Conservation (phyloP, 1,140 invertebrate species). For the Dysdera silvatica region DNA sequence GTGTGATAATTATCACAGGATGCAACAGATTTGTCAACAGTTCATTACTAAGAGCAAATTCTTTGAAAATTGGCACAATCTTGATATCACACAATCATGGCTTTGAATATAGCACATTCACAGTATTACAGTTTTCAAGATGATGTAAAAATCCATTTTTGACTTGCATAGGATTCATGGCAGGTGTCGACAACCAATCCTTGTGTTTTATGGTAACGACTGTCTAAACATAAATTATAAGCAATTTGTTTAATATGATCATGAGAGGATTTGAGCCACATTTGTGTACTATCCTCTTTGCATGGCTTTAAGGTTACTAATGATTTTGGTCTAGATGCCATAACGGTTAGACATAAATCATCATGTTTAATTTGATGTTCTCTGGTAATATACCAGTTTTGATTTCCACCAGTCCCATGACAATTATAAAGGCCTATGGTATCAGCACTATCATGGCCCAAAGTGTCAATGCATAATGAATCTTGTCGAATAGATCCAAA, state of each 20-base stretch:
- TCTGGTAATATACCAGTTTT: slow-evolving; percentile 80
- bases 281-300: slow-evolving; percentile 61
- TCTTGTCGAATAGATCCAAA: slow-evolving; percentile 60
- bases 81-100: too few species aligned
- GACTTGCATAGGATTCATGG: slow-evolving; percentile 56
- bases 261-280: slow-evolving; percentile 60
- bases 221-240: slow-evolving; percentile 72
- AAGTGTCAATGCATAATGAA: slow-evolving; percentile 77
- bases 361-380: slow-evolving; percentile 74
- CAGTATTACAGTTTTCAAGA: too few species aligned
- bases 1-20: too few species aligned
- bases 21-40: too few species aligned
- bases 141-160: slow-evolving; percentile 56
- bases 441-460: slow-evolving; percentile 72
- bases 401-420: slow-evolving; percentile 91
- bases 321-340: slow-evolving; percentile 57
- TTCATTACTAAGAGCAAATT: too few species aligned
- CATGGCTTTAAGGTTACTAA: slow-evolving; percentile 66
- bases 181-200: slow-evolving; percentile 64
- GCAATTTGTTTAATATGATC: slow-evolving; percentile 63
- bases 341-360: slow-evolving; percentile 71
- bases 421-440: slow-evolving; percentile 85
- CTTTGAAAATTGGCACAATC: too few species aligned
- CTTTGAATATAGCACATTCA: too few species aligned
- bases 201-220: slow-evolving; percentile 53